phyloP scores from a whole-genome alignment of 2,888 invertebrate species.

The Orchesellides sinensis region DNA sequence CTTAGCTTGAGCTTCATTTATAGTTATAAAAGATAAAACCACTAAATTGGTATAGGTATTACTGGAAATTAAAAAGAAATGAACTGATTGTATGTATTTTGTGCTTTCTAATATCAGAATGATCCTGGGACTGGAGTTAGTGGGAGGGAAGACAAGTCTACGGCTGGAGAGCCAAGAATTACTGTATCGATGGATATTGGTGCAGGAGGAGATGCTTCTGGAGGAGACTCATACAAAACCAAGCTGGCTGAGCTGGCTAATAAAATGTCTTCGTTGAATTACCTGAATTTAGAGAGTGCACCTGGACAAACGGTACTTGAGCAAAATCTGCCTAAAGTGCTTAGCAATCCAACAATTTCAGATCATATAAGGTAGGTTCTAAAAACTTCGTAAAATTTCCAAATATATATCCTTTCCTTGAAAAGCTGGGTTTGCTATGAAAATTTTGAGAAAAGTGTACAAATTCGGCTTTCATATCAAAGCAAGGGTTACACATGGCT shows the following conservation, averaged over 20 bases:
- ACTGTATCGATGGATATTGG: constrained; percentile 51
- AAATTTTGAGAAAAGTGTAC: too few species aligned
- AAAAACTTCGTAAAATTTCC: neutral
- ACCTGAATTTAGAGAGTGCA: constrained; percentile 72
- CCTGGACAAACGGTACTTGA: constrained; percentile 68
- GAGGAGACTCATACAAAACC: constrained; percentile 52
- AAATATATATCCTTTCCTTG: neutral
- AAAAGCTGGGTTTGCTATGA: neutral
- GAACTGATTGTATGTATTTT: neutral
- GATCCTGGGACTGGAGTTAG: constrained; percentile 30
- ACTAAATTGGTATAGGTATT: too few species aligned
- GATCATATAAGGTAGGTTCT: constrained; percentile 77
- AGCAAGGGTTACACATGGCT: too few species aligned
- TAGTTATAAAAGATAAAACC: too few species aligned
- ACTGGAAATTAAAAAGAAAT: too few species aligned
- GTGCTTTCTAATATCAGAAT: constrained; percentile 20
- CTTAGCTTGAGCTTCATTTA: neutral
- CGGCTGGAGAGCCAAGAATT: constrained; percentile 30
- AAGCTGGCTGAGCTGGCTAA: constrained; percentile 64
- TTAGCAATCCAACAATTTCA: constrained; percentile 84
- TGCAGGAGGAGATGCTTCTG: constrained; percentile 50
- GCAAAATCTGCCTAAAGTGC: constrained; percentile 82
- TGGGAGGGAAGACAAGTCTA: constrained; percentile 44
- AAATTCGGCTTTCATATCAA: too few species aligned
- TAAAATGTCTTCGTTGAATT: constrained; percentile 73